Conservation (phyloP, 2,797 vertebrate species). For the Mastacembelus armatus region DNA sequence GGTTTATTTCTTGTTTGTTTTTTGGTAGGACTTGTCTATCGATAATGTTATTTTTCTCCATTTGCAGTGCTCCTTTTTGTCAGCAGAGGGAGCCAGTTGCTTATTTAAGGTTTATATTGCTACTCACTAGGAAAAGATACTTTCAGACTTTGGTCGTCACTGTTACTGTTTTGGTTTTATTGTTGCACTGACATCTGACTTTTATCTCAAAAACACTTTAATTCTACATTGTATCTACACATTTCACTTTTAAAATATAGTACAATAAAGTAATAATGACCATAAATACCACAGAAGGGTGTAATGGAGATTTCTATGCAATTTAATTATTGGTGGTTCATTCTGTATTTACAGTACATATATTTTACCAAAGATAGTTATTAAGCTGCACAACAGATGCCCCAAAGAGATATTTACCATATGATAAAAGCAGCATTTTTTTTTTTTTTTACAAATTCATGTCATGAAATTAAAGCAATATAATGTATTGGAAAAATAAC, state of each 20-base stretch:
- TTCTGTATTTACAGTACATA: background rate
- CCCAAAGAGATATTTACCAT: constrained; percentile 9
- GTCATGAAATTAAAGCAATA: background rate
- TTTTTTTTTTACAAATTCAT: background rate
- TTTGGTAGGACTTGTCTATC: background rate
- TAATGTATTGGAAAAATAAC: background rate
- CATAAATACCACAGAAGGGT: background rate
- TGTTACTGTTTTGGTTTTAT: background rate
- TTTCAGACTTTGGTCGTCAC: background rate
- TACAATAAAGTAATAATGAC: no score
- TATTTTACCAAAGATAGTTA: constrained; percentile 29
- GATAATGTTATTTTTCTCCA: background rate
- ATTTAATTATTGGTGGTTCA: background rate
- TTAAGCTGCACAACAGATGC: background rate
- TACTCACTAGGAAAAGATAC: background rate
- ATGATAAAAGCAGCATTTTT: background rate
- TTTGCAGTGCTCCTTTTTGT: constrained; percentile 9
- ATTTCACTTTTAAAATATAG: background rate
- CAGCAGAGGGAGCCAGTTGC: constrained; percentile 62
- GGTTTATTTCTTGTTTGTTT: no score
- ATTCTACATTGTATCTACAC: background rate
- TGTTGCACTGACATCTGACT: constrained; percentile 3
- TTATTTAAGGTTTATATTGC: background rate
- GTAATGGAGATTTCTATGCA: background rate
- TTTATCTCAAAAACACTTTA: background rate